Percentiles rank a stretch among this genome's conserved stretches.
Conservation (phyloP, 2,888 invertebrate genomes). For the Pecten maximus region DNA sequence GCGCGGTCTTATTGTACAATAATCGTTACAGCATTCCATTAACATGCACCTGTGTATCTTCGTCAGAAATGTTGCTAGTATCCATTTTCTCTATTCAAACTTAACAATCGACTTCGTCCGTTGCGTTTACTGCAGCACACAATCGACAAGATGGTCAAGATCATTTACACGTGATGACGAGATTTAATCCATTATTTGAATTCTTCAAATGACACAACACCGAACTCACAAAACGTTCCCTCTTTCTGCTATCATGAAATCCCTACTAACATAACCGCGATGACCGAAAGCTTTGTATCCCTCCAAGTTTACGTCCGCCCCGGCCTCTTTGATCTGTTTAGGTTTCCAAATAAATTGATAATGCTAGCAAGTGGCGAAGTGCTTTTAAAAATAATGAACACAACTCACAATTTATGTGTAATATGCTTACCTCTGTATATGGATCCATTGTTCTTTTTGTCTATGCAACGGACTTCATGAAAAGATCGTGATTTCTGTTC, state of each 20-base stretch:
- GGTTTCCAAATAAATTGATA: background rate
- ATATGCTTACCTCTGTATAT: slow-evolving; percentile 67
- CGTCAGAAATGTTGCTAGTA: background rate
- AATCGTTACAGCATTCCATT: background rate
- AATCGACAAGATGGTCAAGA: too few species aligned
- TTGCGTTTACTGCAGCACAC: background rate
- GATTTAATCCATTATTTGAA: background rate
- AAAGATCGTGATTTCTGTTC: background rate
- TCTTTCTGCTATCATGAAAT: background rate
- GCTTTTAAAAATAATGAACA: background rate
- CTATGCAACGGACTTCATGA: slow-evolving; percentile 11
- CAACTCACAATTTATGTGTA: background rate
- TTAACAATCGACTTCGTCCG: background rate
- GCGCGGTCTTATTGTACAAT: background rate
- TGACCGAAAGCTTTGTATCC: too few species aligned
- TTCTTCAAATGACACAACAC: background rate
- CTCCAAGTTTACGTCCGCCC: background rate
- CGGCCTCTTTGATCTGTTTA: background rate
- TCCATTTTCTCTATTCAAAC: background rate
- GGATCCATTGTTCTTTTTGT: slow-evolving; percentile 64
- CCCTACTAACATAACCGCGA: background rate
- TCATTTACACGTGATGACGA: background rate
- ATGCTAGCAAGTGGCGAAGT: background rate
- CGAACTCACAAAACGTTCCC: background rate
- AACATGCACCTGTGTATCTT: background rate